Base-by-base conservation (phyloP, 2,113 vertebrate species). In the Paratilapia polleni region DNA sequence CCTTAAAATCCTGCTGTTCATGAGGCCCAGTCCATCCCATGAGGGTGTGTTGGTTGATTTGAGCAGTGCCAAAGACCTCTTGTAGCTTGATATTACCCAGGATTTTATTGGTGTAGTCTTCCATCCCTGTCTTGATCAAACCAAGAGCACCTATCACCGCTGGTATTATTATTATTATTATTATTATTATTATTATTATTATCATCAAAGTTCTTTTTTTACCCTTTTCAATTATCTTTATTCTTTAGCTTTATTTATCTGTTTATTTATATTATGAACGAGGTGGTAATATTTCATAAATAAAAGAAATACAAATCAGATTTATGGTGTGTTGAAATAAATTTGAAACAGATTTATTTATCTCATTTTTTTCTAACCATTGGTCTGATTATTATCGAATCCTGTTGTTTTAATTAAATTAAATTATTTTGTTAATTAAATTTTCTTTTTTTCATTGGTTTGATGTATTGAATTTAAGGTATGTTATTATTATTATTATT, bases 401-500 rank as follows among this genome's bases (percentile, higher is more conserved):
- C 15, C 38, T 10, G 38, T 41, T 11, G 11, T 66, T 66, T 66
- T 43, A 22, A 66, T 43, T 64, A 10, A 0, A 63, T 63, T 36
- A 3, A 31, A 31, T 31, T 31, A 31, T 31, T 31, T 31, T 31
- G 28, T 31, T 63, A 34, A 19, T 63, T 12, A n/a, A n/a, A n/a
- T n/a, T n/a, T n/a, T n/a, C n/a, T 43, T 43, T 14, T 10, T 43
- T 8, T 62, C 36, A 62, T 62, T 19, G 12, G 60, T 31, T 10
- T 10, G 0, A 8, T 4, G 58, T 62, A 20, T 62, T 36, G 15
- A 9, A 7, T 60, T 28, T 17, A 13, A 20, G 34, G 38, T 12
- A 5, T n/a, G n/a, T 7, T 22, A 41, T 14, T 41, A 5, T 64
- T 41, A 1, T 41, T 64, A 38, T 38, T 64, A 31, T 1, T 61